These are phyloP conservation scores for Melinaea menophilus DNA, from an alignment of 2,888 invertebrate species.

Conservation along the genomic window DNA sequence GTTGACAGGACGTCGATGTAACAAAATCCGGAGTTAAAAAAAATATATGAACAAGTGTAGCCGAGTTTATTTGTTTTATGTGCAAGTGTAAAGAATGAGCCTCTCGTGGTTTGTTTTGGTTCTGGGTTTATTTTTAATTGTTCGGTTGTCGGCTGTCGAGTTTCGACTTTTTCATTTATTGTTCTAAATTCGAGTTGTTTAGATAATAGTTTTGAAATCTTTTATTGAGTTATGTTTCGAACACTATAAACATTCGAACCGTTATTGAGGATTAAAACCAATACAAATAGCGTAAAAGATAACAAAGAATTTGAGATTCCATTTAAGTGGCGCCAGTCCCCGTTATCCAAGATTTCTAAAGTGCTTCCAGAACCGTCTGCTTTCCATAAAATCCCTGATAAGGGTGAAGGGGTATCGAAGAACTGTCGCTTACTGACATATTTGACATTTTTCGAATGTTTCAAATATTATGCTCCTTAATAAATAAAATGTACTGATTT, in stretches of 20 bases:
- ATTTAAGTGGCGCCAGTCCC: constrained; percentile 33
- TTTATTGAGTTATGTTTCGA: too few relatives aligned
- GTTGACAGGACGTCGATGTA: background rate
- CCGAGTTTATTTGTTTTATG: constrained; percentile 1
- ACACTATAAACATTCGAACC: constrained; percentile 15
- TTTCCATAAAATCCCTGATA: constrained; percentile 67
- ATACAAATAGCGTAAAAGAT: constrained; percentile 41
- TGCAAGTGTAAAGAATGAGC: background rate
- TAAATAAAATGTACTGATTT: constrained; percentile 11
- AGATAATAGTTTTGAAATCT: too few relatives aligned
- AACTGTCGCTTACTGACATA: constrained; percentile 34
- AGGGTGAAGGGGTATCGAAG: constrained; percentile 44
- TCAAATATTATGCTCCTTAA: constrained; percentile 11
- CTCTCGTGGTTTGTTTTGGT: background rate
- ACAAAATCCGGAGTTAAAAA: background rate
- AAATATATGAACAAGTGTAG: constrained; percentile 1
- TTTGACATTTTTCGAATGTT: constrained; percentile 35
- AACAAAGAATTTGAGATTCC: constrained; percentile 28
- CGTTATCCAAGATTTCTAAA: constrained; percentile 39
- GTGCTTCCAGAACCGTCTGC: constrained; percentile 56
- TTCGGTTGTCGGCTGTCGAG: too few relatives aligned
- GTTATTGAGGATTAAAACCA: constrained; percentile 32
- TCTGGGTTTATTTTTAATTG: too few relatives aligned
- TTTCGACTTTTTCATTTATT: too few relatives aligned
- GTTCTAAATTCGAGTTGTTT: too few relatives aligned